Base-by-base conservation (phyloP, 2,113 vertebrate species). In the Pelobates fuscus region DNA sequence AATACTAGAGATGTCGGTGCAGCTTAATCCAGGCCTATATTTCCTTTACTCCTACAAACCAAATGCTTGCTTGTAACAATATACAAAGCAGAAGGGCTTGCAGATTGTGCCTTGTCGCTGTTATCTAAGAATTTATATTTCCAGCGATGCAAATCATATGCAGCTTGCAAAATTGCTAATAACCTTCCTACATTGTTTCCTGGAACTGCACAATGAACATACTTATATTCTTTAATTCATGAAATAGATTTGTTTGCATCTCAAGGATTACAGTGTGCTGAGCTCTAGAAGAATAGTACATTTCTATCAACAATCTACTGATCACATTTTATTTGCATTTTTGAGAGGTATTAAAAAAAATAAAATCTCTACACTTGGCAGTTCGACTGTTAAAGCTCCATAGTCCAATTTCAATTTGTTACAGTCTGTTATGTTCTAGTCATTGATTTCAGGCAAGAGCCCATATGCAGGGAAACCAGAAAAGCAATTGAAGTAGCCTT, bases 121-220 rank as follows among this genome's bases (percentile, higher is more conserved):
- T 63, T 63, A 60, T 60, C 58, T 37, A 17, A 37, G 18, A 27
- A 63, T 63, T 32, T 32, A 63, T 63, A 30, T 27, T 17, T 18
- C 58, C 58, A 29, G 24, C 26, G 26, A 37, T 21, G 29, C 29
- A 63, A 32, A 63, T 63, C 60, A 63, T 63, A 20, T 8, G 29
- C 60, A 12, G 17, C 60, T 63, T 63, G 60, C 37, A 41, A 63
- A 63, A 37, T 63, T 63, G 60, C 60, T 63, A 63, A 37, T 37
- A 63, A 63, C 27, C 18, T 37, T 21, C 10, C 10, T 12, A 41
- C 25, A 21, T 63, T 37, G 29, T 63, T 63, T 37, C 60, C 12
- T 10, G 25, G 58, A 27, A 27, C 7, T 17, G 26, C 26, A 18
- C 17, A 60, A 60, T 60, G 15, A 6, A 15, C 58, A 29, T 30